A percentile compares a stretch with the other conserved stretches of the same genome.
These are phyloP conservation scores for Chiroxiphia lanceolata DNA, from an alignment of 2,797 vertebrate genomes.

Conservation along the genomic window DNA sequence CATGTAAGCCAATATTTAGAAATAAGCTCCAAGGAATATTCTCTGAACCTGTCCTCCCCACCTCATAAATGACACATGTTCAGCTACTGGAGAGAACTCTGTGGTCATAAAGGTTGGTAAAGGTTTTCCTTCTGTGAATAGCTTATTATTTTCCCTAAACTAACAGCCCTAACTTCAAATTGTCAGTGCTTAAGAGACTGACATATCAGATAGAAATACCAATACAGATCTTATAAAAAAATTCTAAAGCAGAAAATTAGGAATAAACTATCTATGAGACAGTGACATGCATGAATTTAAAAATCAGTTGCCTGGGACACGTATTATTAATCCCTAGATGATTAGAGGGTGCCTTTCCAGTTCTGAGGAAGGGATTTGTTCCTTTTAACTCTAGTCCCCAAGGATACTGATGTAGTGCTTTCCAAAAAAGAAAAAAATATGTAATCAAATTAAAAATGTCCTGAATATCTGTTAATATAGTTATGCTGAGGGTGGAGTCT, in stretches of 20 bases:
- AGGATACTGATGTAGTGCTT: background rate
- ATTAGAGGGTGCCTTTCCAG: background rate
- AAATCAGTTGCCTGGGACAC: background rate
- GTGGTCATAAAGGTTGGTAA: background rate
- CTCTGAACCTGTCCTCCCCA: background rate
- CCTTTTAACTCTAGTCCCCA: background rate
- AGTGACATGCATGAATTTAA: background rate
- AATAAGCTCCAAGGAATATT: background rate
- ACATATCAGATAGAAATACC: background rate
- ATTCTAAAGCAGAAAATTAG: background rate
- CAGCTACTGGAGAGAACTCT: background rate
- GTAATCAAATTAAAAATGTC: background rate
- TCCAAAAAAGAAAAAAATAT: background rate
- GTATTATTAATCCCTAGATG: background rate
- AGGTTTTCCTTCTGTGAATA: background rate
- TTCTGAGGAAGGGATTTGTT: conserved; percentile 36
- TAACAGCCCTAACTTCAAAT: background rate
- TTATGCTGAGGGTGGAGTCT: conserved; percentile 15
- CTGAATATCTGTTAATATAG: conserved; percentile 1
- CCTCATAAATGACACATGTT: background rate
- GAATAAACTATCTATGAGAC: background rate
- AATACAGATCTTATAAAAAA: background rate
- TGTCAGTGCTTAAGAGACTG: background rate
- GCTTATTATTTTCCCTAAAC: background rate
- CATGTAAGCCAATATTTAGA: background rate